Base-by-base conservation (phyloP, 2,888 invertebrate species). In the Drosophila nr. perissopoda region DNA sequence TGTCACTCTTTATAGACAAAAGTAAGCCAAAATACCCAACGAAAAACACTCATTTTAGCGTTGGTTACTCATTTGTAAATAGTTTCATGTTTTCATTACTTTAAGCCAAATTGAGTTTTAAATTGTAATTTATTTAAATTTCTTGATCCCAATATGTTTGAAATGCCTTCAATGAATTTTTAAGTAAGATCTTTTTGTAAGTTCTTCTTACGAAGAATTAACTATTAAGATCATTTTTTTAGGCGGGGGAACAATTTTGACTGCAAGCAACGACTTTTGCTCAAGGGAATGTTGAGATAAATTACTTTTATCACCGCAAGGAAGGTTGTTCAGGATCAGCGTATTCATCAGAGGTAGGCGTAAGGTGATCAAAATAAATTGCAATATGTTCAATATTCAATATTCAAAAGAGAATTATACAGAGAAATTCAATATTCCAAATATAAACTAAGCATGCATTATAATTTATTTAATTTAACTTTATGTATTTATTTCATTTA, bases 311-410 rank as follows among this genome's bases (percentile, higher is more conserved):
- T 18, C 18, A 38, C 18, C 4, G 18, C 18, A 45, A 45, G 13
- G 21, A 21, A 3, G 1, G 0, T 42, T 13, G 11, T 42, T 21
- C 6, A n/a, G 18, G 38, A 18, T 7, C 0, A 38, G 36, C 36
- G 0, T 18, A 0, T 18, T n/a, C n/a, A n/a, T n/a, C 2, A 2
- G 5, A 18, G 0, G 1, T 4, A n/a, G 2, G 4, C 0, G 11
- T 6, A 6, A 13, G 13, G 1, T 7, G 11, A 11, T 11, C 11
- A 11, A 1, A 42, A 11, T 21, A 42, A 40, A 21, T 2, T 13
- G 7, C 45, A 45, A 4, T 21, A 42, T 1, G 25, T 25, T 25
- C 25, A 27, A 27, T 27, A 27, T 27, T 27, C 27, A 27, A 27
- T 27, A 27, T 27, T 27, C 27, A 27, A 27, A 31, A 31, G 0